Evolutionary conservation across 2,888 invertebrate genomes (phyloP), one percentile per base, ranked within the genome.

Genomic region (Torymus auratus): DNA sequence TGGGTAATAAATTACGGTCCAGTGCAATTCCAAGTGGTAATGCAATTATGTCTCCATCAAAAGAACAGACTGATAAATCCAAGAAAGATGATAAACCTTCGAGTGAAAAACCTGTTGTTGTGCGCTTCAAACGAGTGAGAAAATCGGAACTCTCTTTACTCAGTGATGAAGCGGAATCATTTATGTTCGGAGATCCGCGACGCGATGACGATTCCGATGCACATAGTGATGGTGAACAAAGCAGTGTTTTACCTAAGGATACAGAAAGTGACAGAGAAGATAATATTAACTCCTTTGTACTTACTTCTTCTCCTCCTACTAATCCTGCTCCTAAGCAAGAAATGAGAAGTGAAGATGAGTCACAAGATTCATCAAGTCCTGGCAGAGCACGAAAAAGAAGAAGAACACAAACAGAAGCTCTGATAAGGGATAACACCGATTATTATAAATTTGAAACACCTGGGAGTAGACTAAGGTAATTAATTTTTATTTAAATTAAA

Each of bases 131-230:
- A 73, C 95, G 95, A 83, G 94, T 96, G 17, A 92, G 96, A 4
- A 93, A 94, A 70, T 94, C 96, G 0, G 96, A 96, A 89, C 88
- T 96, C 70, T 94, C 94, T 0, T 93, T 95, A 70, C 90, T 97
- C 68, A 96, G 96, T 86, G 96, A 96, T 85, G 96, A 97, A 89
- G 97, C 97, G 0, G 96, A 96, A 86, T 96, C 95, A 85, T 97
- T 97, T 88, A 94, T 97, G 94, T 97, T 97, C 88, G 91, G 92
- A 4, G 92, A 92, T 80, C 95, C 96, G 0, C 94, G 93, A 84
- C 92, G 94, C 60, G 94, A 94, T 17, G 94, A 94, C 78, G 94
- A 94, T 78, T 92, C 92, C 78, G 93, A 93, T 23, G 92, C 92
- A 13, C 92, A 92, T 0, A 93, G 93, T 4, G 94, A 94, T 0